These are phyloP conservation scores for Erpetoichthys calabaricus DNA, from an alignment of 2,797 vertebrate species.

Conservation along the genomic window DNA sequence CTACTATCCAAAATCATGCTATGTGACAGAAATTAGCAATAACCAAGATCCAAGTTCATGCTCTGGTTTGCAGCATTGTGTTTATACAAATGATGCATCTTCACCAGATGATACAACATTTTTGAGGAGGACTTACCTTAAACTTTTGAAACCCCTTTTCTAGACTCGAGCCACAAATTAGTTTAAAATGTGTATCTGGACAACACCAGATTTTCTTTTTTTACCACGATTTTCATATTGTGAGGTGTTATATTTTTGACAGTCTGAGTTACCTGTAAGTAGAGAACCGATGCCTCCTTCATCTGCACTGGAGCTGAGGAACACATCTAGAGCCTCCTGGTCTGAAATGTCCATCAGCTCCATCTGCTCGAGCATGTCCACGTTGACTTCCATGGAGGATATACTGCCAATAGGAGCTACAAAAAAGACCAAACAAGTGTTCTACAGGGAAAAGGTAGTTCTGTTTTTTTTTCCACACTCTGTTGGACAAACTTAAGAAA, in stretches of 20 bases:
- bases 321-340: constrained; percentile 81
- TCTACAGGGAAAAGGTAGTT: no score
- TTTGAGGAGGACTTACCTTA: neutral
- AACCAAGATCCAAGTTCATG: no score
- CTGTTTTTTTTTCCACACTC: no score
- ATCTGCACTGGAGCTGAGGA: constrained; percentile 65
- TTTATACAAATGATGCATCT: constrained; percentile 18
- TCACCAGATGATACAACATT: constrained; percentile 17
- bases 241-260: no score
- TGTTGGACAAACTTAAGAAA: no score
- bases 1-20: no score
- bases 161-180: no score
- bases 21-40: no score
- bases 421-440: neutral
- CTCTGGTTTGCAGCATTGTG: no score
- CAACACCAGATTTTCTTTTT: neutral
- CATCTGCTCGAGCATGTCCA: constrained; percentile 88
- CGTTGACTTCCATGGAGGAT: constrained; percentile 95
- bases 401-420: constrained; percentile 81
- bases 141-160: no score
- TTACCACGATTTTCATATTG: neutral
- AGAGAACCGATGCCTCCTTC: constrained; percentile 42
- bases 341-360: constrained; percentile 80
- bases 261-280: constrained; percentile 44
- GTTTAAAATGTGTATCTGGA: no score